Base-by-base conservation (phyloP, 2,113 vertebrate species). In the Boulengeromyrus knoepffleri region DNA sequence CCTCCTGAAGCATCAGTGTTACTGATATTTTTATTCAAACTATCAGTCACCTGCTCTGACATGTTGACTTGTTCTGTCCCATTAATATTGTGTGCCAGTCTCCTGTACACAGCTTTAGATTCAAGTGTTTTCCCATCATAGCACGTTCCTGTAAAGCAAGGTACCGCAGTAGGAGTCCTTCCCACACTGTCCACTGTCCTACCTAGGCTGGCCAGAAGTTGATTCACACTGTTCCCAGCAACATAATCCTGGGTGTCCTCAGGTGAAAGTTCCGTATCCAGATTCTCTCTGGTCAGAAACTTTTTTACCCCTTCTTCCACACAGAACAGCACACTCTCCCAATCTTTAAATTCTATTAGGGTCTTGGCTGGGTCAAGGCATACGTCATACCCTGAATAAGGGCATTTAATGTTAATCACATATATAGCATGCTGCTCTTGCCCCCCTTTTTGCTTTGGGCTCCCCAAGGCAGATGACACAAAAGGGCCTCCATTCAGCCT, bases 341-440 rank as follows among this genome's bases (percentile, higher is more conserved):
- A 99, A 91, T 97, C 97, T 93, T 96, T 97, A 93, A 99, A 99
- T 92, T 99, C 98, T 56, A 99, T 97, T 10, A 99, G 93, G 66
- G 97, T 98, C 95, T 99, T 99, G 88, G 97, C 95, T 89, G 99
- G 98, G 90, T 99, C 98, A 56, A 99, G 93, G 92, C 97, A 97
- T 52, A 99, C 94, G 89, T 99, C 99, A 90, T 99, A 99, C 52
- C 98, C 97, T 3, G 95, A 96, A 92, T 95, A 96, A 0, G 92
- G 93, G 91, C 99, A 99, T 77, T 96, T 96, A 36, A 99, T 95
- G 15, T 99, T 97, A 84, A 99, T 93, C 77, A 99, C 85, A 91
- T 98, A 99, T 27, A 98, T 93, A 1, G 96, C 97, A 0, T 97
- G 91, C 56, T 97, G 93, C 46, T 99, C 97, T 84, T 96, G 93